These are phyloP conservation scores for Anolis sagrei DNA, from an alignment of 2,113 vertebrate species.

Conservation along the genomic window DNA sequence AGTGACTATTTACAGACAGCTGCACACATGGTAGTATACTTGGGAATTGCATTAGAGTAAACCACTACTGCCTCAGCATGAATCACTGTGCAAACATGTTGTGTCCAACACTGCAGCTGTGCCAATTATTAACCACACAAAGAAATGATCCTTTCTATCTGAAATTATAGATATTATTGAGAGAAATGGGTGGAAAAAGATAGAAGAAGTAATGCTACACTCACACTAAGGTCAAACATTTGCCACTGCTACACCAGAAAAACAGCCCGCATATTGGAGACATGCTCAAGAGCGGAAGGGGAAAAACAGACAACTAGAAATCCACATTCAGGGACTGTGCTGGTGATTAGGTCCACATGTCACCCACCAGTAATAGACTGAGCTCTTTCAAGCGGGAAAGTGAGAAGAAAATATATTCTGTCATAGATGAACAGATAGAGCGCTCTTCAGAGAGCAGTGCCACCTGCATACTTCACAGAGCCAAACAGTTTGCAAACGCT, in stretches of 20 bases:
- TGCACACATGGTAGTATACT: slow-evolving; percentile 26
- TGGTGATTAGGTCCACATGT: not conserved
- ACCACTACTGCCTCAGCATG: not conserved
- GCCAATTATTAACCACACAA: slow-evolving; percentile 33
- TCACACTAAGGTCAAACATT: not conserved
- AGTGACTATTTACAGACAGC: slow-evolving; percentile 39
- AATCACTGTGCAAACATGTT: slow-evolving; percentile 39
- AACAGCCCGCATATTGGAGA: not conserved
- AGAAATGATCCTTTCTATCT: slow-evolving; percentile 10
- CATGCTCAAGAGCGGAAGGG: not conserved
- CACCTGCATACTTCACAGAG: not conserved
- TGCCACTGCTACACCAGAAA: not conserved
- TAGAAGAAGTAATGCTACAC: slow-evolving; percentile 6
- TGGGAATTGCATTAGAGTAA: slow-evolving; percentile 15
- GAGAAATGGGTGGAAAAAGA: slow-evolving; percentile 28
- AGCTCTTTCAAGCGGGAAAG: not conserved
- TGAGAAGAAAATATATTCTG: not conserved
- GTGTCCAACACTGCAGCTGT: not conserved
- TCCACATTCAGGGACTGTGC: not conserved
- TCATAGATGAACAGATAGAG: no score
- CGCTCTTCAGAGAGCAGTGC: not conserved
- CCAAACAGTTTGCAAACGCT: not conserved
- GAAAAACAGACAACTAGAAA: not conserved
- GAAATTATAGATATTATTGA: slow-evolving; percentile 18
- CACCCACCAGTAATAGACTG: not conserved